phyloP scores from a whole-genome alignment of 2,113 vertebrate genomes.

The Girardinichthys multiradiatus region DNA sequence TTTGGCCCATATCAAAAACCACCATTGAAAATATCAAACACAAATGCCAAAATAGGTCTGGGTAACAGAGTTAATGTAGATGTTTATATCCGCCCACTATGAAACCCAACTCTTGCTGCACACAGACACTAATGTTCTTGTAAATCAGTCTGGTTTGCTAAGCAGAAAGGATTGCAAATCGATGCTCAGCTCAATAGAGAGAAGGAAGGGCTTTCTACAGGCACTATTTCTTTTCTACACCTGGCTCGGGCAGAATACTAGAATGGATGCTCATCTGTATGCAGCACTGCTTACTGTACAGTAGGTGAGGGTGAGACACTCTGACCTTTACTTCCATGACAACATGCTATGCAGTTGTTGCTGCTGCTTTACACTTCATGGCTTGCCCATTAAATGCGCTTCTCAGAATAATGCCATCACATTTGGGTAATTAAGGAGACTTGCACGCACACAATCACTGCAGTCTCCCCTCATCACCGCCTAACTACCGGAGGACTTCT shows the following conservation, averaged over 20 bases:
- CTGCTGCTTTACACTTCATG: slow-evolving; percentile 43
- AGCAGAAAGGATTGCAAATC: not conserved
- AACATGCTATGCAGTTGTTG: slow-evolving; percentile 52
- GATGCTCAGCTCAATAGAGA: not conserved
- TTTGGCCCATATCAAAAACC: too few relatives aligned
- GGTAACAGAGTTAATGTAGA: not conserved
- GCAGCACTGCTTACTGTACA: slow-evolving; percentile 12
- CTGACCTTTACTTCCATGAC: slow-evolving; percentile 58
- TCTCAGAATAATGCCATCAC: slow-evolving; percentile 10
- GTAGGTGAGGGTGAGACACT: slow-evolving; percentile 29
- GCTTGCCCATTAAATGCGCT: slow-evolving; percentile 6
- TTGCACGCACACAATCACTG: not conserved
- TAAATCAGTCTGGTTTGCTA: not conserved
- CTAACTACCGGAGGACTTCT: slow-evolving; percentile 31
- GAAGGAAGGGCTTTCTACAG: not conserved
- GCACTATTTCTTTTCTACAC: not conserved
- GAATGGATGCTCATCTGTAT: slow-evolving; percentile 32
- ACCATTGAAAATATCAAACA: not conserved
- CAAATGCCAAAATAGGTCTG: not conserved
- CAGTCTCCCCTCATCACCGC: slow-evolving; percentile 6
- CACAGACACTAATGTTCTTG: not conserved
- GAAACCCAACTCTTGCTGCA: too few relatives aligned
- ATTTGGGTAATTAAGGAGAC: slow-evolving; percentile 32
- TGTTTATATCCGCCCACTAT: not conserved
- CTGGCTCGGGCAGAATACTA: not conserved